Percentiles rank a stretch among this genome's conserved stretches.
Conservation (phyloP, 2,888 invertebrate species). For the Brenthis daphne region DNA sequence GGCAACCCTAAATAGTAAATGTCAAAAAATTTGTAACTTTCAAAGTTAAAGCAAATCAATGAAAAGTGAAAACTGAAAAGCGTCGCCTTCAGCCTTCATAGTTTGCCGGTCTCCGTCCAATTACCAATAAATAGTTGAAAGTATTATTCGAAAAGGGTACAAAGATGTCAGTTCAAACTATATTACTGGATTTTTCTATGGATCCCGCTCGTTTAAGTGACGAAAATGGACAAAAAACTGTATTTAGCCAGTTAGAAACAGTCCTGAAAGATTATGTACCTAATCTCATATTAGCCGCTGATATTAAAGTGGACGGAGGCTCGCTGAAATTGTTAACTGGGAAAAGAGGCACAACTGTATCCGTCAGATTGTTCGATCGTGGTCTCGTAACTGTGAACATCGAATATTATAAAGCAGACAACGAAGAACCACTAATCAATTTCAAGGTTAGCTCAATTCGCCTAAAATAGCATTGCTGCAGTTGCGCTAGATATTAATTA, state of each 20-base stretch:
- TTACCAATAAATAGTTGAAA: slow-evolving; percentile 44
- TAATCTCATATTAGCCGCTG: slow-evolving; percentile 86
- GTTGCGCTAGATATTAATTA: slow-evolving; percentile 23
- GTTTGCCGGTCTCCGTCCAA: slow-evolving; percentile 56
- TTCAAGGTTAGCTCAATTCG: slow-evolving; percentile 85
- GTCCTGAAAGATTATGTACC: slow-evolving; percentile 87
- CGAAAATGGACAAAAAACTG: slow-evolving; percentile 84
- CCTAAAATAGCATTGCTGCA: slow-evolving; percentile 38
- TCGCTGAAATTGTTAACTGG: slow-evolving; percentile 87
- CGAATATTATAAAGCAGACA: slow-evolving; percentile 90
- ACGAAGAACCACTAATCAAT: slow-evolving; percentile 86
- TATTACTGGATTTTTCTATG: slow-evolving; percentile 90
- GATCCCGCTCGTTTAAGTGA: slow-evolving; percentile 86
- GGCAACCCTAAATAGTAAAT: slow-evolving; percentile 12
- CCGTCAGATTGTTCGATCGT: slow-evolving; percentile 87
- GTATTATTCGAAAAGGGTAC: slow-evolving; percentile 37
- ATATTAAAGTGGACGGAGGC: slow-evolving; percentile 86
- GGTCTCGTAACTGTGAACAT: slow-evolving; percentile 91
- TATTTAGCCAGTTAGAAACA: slow-evolving; percentile 86
- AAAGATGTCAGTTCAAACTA: slow-evolving; percentile 89
- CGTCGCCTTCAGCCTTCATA: slow-evolving; percentile 19
- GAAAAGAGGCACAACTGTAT: slow-evolving; percentile 86
- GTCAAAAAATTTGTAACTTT: slow-evolving; percentile 18
- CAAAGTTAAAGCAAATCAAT: slow-evolving; percentile 28
- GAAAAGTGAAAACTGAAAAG: slow-evolving; percentile 12